Percentiles rank a stretch among this genome's conserved stretches.
phyloP scores from a whole-genome alignment of 1,140 invertebrate genomes.

The Orius insidiosus region DNA sequence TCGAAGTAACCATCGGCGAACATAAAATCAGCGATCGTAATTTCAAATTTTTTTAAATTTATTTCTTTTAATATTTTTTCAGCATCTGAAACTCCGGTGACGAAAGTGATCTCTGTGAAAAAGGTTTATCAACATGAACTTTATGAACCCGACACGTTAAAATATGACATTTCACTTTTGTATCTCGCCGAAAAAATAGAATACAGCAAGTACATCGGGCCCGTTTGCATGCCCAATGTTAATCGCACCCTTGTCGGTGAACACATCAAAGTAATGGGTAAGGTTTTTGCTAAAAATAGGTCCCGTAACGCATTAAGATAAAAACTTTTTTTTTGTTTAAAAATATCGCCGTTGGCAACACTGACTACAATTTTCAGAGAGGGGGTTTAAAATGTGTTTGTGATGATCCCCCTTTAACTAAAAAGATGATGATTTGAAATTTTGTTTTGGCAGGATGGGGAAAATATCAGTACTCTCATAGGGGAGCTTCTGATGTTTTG shows the following conservation, averaged over 20 bases:
- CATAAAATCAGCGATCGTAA: slow-evolving; percentile 24
- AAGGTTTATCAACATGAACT: slow-evolving; percentile 35
- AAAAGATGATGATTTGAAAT: too few relatives aligned
- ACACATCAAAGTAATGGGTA: slow-evolving; percentile 35
- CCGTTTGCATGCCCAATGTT: slow-evolving; percentile 46
- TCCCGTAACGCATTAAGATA: too few relatives aligned
- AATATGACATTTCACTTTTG: slow-evolving; percentile 46
- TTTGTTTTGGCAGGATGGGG: too few relatives aligned
- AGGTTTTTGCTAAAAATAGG: too few relatives aligned
- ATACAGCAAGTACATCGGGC: slow-evolving; percentile 35
- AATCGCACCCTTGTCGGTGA: slow-evolving; percentile 29
- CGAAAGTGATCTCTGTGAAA: slow-evolving; percentile 14
- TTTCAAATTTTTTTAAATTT: too few relatives aligned
- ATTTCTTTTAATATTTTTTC: too few relatives aligned
- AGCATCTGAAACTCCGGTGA: slow-evolving; percentile 4
- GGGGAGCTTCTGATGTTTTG: slow-evolving; percentile 34
- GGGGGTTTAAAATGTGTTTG: too few relatives aligned
- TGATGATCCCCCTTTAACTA: too few relatives aligned
- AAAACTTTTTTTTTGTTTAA: too few relatives aligned
- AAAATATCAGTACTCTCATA: too few relatives aligned
- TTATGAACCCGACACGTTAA: slow-evolving; percentile 18
- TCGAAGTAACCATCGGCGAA: slow-evolving; percentile 36
- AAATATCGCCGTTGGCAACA: too few relatives aligned
- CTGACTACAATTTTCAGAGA: too few relatives aligned
- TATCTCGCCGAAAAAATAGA: slow-evolving; percentile 27